Percentiles rank a stretch among this genome's conserved stretches.
These are phyloP conservation scores for Drosophila kuntzei DNA, from an alignment of 2,888 invertebrate species.

Conservation along the genomic window DNA sequence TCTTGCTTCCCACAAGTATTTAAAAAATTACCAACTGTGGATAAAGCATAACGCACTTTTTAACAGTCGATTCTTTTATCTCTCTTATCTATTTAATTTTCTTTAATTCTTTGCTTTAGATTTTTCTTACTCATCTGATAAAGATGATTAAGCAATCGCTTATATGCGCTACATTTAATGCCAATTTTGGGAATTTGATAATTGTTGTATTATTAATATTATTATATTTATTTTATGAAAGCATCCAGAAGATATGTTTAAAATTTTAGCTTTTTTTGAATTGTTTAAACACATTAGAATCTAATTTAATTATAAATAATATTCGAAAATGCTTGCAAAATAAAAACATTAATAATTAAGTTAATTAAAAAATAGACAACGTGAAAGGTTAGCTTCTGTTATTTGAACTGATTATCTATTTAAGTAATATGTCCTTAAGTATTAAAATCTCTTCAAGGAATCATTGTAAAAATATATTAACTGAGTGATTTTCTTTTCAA, in stretches of 20 bases:
- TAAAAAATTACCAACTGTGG: slow-evolving; percentile 11
- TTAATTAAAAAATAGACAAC: no score
- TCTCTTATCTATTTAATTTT: background rate
- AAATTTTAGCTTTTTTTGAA: no score
- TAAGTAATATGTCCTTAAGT: no score
- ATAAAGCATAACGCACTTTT: background rate
- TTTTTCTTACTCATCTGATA: background rate
- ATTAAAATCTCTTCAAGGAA: background rate
- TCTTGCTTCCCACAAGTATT: background rate
- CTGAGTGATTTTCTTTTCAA: background rate
- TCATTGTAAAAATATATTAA: background rate
- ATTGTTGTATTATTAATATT: no score
- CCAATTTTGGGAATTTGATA: background rate
- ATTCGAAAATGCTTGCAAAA: no score
- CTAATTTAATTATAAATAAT: no score
- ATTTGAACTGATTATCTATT: no score
- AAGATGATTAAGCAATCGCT: background rate
- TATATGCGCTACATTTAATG: background rate
- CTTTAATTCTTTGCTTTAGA: background rate
- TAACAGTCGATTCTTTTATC: background rate
- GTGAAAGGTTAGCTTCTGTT: no score
- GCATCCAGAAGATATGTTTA: no score
- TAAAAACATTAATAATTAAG: no score
- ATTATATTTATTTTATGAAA: no score
- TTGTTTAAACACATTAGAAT: no score